Base-by-base conservation (phyloP, 1,140 invertebrate genomes). In the Polypedilum pembai region DNA sequence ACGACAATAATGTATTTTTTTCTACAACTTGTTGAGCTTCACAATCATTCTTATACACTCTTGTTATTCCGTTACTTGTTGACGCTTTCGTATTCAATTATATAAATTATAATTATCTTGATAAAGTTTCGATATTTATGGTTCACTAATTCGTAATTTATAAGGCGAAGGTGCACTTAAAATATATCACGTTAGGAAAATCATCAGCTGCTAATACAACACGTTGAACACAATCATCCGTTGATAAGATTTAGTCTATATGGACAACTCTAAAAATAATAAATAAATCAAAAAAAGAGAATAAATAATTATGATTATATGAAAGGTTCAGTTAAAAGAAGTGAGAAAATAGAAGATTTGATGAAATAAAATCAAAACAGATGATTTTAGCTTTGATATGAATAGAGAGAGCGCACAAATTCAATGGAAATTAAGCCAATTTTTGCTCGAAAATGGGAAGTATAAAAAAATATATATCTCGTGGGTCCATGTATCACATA, bases 291-390 rank as follows among this genome's bases (percentile, higher is more conserved):
- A 33, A 5, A 33, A 33, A 33, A 5, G 24, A 33, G 1, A 33
- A 33, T 33, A 33, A 33, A 33, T n/a, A 33, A 33, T 33, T 5
- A 33, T 33, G 24, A 33, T 33, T 33, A 33, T 5, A 33, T 33
- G 1, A 5, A 33, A 33, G 5, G 5, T 33, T 33, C 2, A 56
- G 10, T 4, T 8, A n/a, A 12, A 56, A 56, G 15, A 56, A 56
- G 10, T 4, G 45, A n/a, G 45, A 56, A 56, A 56, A 56, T 12
- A 56, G 45, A 15, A 56, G 45, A 45, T 45, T n/a, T 45, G 41
- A 56, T 56, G 45, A n/a, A 56, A 56, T 56, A n/a, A 56, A 56
- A 56, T 56, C 45, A 56, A 56, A 56, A 56, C 45, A 56, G 45
- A 56, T 15, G 12, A 56, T 56, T 56, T 56, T 56, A 56, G 12